These are phyloP conservation scores for Zosterops borbonicus DNA, from an alignment of 2,113 vertebrate genomes.

Conservation along the genomic window DNA sequence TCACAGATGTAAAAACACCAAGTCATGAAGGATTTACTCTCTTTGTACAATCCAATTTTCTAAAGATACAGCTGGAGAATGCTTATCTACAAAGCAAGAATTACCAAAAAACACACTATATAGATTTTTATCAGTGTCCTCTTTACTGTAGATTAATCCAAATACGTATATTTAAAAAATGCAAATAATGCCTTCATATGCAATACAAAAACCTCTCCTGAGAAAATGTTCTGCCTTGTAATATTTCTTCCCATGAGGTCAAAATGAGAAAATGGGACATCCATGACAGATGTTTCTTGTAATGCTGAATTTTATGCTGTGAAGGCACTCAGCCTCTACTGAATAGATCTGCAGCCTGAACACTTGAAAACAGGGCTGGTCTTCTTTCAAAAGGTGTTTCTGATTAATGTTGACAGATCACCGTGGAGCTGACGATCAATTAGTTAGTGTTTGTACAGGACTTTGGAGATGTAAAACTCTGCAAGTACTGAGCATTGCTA, in stretches of 20 bases:
- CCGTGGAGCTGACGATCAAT: slow-evolving; percentile 8
- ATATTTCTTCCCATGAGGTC: neutral
- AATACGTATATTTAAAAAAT: neutral
- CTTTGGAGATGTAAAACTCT: slow-evolving; percentile 34
- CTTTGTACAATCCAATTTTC: neutral
- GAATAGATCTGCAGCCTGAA: neutral
- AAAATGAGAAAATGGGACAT: neutral
- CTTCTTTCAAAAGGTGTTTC: slow-evolving; percentile 15
- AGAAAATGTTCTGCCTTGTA: neutral
- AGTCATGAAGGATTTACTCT: neutral
- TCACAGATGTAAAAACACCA: neutral
- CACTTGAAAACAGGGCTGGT: neutral
- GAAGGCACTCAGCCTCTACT: neutral
- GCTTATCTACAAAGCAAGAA: neutral
- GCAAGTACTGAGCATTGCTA: neutral
- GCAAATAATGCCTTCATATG: neutral
- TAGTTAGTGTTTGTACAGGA: slow-evolving; percentile 56
- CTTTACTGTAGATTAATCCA: neutral
- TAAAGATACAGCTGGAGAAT: neutral
- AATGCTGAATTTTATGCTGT: neutral
- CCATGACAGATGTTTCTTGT: neutral
- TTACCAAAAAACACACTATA: neutral
- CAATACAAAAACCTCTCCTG: neutral
- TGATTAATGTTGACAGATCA: slow-evolving; percentile 36
- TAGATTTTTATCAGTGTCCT: neutral